Evolutionary conservation across 2,797 vertebrate species (phyloP).

Genomic region (Hippocampus kuda): DNA sequence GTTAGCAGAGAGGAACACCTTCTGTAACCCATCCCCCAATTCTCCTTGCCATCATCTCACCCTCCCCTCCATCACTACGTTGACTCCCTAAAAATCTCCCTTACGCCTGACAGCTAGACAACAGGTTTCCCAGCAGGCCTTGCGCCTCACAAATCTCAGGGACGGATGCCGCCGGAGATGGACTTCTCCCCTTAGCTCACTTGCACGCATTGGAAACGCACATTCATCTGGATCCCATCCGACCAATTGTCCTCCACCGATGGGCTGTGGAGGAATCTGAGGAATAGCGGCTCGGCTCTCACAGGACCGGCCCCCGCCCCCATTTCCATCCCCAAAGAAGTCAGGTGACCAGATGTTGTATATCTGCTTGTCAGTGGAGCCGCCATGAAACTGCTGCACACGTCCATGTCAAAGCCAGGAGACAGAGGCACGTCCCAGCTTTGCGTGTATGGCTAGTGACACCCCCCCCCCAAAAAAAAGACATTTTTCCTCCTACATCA

Average conservation of each 20-base stretch:
- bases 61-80: conserved; percentile 44
- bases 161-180: conserved; percentile 32
- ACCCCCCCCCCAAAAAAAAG: conserved; percentile 6
- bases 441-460: conserved; percentile 3
- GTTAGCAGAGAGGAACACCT: conserved; percentile 40
- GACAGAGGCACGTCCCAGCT: conserved; percentile 21
- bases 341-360: conserved; percentile 71
- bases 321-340: conserved; percentile 55
- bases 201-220: background rate
- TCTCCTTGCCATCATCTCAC: conserved; percentile 35
- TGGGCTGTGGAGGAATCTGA: conserved; percentile 43
- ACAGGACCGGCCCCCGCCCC: conserved; percentile 52
- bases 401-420: conserved; percentile 41
- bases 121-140: conserved; percentile 55
- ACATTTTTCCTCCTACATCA: conserved; percentile 18
- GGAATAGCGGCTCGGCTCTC: conserved; percentile 49
- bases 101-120: conserved; percentile 39
- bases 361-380: conserved; percentile 58
- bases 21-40: conserved; percentile 53
- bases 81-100: conserved; percentile 39
- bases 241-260: conserved; percentile 27
- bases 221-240: conserved; percentile 18
- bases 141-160: conserved; percentile 28
- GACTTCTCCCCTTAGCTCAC: conserved; percentile 17
- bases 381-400: conserved; percentile 56